These are phyloP conservation scores for Phenganax subtilis DNA, from an alignment of 92 coral and sea anemone genomes.

Conservation along the genomic window DNA sequence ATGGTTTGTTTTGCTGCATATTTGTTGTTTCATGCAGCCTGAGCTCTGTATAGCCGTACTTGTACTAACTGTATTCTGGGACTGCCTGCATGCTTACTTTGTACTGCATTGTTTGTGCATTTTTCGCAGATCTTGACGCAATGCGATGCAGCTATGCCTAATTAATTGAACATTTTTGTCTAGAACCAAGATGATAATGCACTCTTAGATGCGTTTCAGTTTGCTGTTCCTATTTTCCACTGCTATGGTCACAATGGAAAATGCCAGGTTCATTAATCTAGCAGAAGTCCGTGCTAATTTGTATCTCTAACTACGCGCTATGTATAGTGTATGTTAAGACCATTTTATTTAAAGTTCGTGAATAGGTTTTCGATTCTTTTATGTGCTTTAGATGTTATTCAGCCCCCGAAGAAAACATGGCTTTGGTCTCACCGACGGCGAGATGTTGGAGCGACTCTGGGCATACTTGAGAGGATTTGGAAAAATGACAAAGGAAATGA, in stretches of 20 bases:
- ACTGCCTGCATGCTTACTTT: neutral
- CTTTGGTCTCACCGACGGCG: constrained; percentile 20
- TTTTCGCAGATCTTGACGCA: constrained; percentile 4
- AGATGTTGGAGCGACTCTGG: constrained; percentile 19
- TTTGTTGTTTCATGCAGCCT: too few relatives aligned
- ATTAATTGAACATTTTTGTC: neutral
- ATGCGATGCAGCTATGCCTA: neutral
- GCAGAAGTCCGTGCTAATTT: too few relatives aligned
- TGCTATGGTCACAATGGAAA: constrained; percentile 42
- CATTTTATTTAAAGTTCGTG: neutral
- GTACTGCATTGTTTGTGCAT: neutral
- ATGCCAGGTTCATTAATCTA: constrained; percentile 25
- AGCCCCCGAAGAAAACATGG: constrained; percentile 2
- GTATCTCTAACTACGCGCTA: too few relatives aligned
- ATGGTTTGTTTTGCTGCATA: too few relatives aligned
- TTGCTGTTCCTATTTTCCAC: constrained; percentile 39
- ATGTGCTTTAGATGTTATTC: neutral
- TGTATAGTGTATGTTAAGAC: neutral
- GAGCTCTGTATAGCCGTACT: neutral
- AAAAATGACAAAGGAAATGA: constrained; percentile 21
- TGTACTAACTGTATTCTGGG: neutral
- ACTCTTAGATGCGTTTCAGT: constrained; percentile 33
- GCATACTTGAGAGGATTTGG: neutral
- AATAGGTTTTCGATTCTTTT: neutral
- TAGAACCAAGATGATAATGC: constrained; percentile 30